Conservation (phyloP, 2,113 vertebrate species). For the Ictalurus punctatus region DNA sequence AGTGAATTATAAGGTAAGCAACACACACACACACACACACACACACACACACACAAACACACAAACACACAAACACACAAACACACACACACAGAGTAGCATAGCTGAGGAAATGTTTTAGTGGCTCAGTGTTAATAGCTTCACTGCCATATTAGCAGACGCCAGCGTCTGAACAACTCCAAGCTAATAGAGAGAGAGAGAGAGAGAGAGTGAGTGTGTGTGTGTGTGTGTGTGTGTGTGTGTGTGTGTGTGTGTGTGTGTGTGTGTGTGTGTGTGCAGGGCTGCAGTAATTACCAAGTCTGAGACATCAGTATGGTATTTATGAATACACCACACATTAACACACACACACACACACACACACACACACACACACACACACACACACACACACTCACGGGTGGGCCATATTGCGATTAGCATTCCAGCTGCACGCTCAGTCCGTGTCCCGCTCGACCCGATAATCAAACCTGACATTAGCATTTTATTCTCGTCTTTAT, state of each 20-base stretch:
- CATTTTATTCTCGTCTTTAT: conserved; percentile 37
- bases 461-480: conserved; percentile 56
- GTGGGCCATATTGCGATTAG: conserved; percentile 55
- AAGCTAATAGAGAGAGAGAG: conserved; percentile 73
- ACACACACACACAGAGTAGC: background rate
- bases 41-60: conserved; percentile 4
- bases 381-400: conserved; percentile 54
- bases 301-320: conserved; percentile 67
- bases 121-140: conserved; percentile 17
- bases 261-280: conserved; percentile 57
- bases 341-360: conserved; percentile 63
- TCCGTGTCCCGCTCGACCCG: conserved; percentile 44
- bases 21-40: background rate
- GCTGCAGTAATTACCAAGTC: conserved; percentile 70
- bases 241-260: conserved; percentile 56
- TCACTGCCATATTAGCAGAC: conserved; percentile 33
- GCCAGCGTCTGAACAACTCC: conserved; percentile 11
- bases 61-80: background rate
- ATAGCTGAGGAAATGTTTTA: background rate
- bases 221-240: conserved; percentile 60
- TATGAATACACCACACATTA: conserved; percentile 66
- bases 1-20: background rate
- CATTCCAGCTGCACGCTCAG: conserved; percentile 57
- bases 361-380: conserved; percentile 56
- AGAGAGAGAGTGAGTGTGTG: conserved; percentile 55